Base-by-base conservation (phyloP, 2,888 invertebrate species). In the Latheticus oryzae region DNA sequence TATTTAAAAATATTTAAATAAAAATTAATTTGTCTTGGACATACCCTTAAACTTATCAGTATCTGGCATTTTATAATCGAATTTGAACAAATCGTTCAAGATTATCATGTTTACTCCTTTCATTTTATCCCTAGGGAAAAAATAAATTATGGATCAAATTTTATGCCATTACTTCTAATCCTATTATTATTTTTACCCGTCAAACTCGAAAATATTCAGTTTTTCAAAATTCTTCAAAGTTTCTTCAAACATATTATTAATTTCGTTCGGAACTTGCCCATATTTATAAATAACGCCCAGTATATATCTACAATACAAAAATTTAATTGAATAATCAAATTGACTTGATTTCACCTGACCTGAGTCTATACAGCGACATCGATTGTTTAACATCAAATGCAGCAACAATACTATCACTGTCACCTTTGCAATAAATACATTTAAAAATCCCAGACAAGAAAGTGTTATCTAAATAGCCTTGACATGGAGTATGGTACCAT, bases 401-500 rank as follows among this genome's bases (percentile, higher is more conserved):
- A 4, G 8, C 43, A 2, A 28, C 16, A 19, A 43, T 17, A 12
- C 43, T 43, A 1, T 43, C 17, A 4, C 5, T 4, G 5, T 32
- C 32, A 1, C 8, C 15, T 5, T 9, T 7, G 15, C 50, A 51
- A 9, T 28, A 17, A 28, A 15, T 8, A 35, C 53, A 53, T 2
- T 15, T 3, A 21, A 53, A 53, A 5, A 7, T 2, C 1, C 30
- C 33, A 2, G 5, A 5, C 5, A 43, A 9, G 24, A 12, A 55
- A 16, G 21, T 30, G 8, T 30, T 38, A 37, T 55, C 48, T 23
- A 48, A 9, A 24, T 38, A 55, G 4, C 55, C 55, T 17, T 48
- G 48, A 47, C 55, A 55, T 8, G 55, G 24, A 4, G 35, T 21
- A 26, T 55, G 55, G 23, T 28, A 48, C 5, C 3, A 23, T 7